Base-by-base conservation (phyloP, 2,113 vertebrate genomes). In the Microcebus tavaratra region DNA sequence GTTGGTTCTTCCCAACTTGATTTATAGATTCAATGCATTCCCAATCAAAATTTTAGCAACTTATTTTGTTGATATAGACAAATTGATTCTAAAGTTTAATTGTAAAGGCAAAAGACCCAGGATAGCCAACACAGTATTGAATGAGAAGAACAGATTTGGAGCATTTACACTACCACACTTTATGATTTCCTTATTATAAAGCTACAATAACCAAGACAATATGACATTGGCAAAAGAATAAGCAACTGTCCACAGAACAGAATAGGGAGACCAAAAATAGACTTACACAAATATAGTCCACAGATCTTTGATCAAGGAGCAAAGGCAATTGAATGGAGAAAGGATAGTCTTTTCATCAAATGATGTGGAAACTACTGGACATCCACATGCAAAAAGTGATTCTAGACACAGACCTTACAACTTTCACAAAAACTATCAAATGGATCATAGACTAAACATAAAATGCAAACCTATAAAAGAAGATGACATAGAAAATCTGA, bases 61-160 rank as follows among this genome's bases (percentile, higher is more conserved):
- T 85, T 91, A 27, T 23, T 79, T 83, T 88, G 25, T 50, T 9
- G 7, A 5, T 88, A 53, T 63, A 61, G 15, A 82, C 50, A 80
- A 75, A 84, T 75, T 72, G 17, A 83, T 70, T 85, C 59, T 82
- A n/a, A 88, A 90, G 75, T 82, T 87, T 82, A 78, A 90, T 65
- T 94, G 80, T 73, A 86, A 91, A 90, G 55, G 36, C 55, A 91
- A 70, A 93, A 85, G 23, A n/a, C 29, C 13, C 36, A 68, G 65
- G 85, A 67, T 53, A 96, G 29, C 18, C 78, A 95, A 70, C 9
- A 90, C 29, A 78, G 15, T 61, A n/a, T 18, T 48, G 3, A 76
- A 39, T 53, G 31, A 78, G 29, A 72, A 94, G n/a, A 82, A 34
- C 10, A 68, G 29, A 70, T 29, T 34, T 80, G 68, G 59, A 82